Percentiles rank a stretch among this genome's conserved stretches.
Conservation (phyloP, 2,113 vertebrate species). For the Calcarius ornatus region DNA sequence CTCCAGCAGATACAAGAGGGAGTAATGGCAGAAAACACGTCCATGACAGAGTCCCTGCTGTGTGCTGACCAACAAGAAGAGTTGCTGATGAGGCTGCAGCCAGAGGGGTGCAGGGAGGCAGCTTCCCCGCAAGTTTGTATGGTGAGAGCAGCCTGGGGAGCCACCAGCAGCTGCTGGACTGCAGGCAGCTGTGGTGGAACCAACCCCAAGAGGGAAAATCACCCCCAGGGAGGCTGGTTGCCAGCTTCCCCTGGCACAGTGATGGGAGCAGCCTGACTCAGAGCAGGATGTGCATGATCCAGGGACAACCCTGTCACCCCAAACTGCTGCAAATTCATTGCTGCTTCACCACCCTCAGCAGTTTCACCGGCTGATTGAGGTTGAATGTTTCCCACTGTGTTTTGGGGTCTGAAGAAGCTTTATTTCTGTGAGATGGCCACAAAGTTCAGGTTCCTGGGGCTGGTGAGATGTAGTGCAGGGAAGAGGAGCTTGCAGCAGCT, state of each 20-base stretch:
- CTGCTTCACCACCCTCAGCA: not conserved
- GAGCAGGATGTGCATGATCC: not conserved
- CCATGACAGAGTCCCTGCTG: not conserved
- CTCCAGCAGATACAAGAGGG: not conserved
- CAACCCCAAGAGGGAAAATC: not conserved
- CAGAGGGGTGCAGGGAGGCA: not conserved
- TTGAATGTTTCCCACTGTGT: not conserved
- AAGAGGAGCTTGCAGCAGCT: not conserved
- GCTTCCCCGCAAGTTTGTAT: accelerated
- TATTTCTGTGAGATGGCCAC: not conserved
- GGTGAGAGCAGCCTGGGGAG: not conserved
- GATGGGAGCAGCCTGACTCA: not conserved
- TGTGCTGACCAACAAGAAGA: not conserved
- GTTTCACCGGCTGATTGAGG: not conserved
- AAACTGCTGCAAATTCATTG: not conserved
- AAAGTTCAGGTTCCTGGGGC: not conserved
- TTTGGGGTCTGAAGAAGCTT: not conserved
- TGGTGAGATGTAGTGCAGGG: accelerated
- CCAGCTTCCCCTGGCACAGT: not conserved
- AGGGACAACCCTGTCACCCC: not conserved
- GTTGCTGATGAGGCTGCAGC: not conserved
- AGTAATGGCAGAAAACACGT: not conserved
- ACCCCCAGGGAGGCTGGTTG: accelerated
- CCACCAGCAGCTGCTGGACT: not conserved
- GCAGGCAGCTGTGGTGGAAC: accelerated